Conservation (phyloP, 2,113 vertebrate genomes). For the Cyrtonyx montezumae region DNA sequence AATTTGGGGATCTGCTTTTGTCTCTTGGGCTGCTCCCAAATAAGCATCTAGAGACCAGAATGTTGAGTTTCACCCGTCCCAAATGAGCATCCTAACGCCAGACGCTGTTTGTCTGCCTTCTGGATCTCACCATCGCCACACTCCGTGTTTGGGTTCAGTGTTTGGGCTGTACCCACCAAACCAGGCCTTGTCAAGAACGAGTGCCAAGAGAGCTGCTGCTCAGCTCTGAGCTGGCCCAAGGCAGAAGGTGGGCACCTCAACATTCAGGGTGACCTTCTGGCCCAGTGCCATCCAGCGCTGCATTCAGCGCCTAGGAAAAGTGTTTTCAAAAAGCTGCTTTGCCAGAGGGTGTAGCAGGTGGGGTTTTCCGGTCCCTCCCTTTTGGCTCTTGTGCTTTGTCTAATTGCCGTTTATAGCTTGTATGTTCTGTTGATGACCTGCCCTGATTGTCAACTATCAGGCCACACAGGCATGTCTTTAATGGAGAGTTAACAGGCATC, state of each 20-base stretch:
- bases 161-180: not conserved
- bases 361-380: not conserved
- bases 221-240: not conserved
- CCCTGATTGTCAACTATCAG: not conserved
- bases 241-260: not conserved
- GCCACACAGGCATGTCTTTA: not conserved
- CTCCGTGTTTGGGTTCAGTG: not conserved
- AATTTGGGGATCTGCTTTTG: not conserved
- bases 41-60: not conserved
- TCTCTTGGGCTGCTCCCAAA: not conserved
- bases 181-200: not conserved
- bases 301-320: not conserved
- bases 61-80: not conserved
- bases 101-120: not conserved
- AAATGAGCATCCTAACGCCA: not conserved
- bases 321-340: not conserved
- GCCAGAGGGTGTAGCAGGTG: not conserved
- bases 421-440: not conserved
- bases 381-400: not conserved
- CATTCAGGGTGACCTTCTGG: not conserved
- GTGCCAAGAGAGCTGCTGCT: not conserved
- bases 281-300: not conserved
- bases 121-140: not conserved
- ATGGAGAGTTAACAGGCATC: not conserved
- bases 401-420: rapidly evolving